Conservation (phyloP, 2,113 vertebrate species). For the Dicrurus megarhynchus region DNA sequence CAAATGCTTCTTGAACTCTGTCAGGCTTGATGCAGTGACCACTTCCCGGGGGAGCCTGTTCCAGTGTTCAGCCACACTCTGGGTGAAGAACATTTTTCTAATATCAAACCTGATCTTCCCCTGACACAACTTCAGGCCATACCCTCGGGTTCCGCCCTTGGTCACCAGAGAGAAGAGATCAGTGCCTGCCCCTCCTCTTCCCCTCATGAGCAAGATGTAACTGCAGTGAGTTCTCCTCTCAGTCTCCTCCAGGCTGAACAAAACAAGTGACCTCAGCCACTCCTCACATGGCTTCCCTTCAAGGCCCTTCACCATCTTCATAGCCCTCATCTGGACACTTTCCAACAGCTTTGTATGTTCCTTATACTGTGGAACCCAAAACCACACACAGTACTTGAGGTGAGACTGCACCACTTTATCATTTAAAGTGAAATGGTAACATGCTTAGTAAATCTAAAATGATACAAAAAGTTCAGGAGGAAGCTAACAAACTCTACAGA, state of each 20-base stretch:
- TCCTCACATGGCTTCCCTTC: not conserved
- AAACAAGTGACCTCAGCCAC: not conserved
- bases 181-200: not conserved
- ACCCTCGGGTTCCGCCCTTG: no score
- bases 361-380: not conserved
- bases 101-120: not conserved
- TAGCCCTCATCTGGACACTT: not conserved
- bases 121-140: not conserved
- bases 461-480: not conserved
- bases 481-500: not conserved
- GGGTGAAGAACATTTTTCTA: not conserved
- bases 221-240: not conserved
- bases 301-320: not conserved
- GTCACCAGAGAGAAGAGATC: not conserved
- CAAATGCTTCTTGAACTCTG: not conserved
- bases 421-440: not conserved
- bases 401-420: not conserved
- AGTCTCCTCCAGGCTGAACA: not conserved
- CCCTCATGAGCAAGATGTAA: accelerated
- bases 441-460: not conserved
- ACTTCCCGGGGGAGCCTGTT: not conserved
- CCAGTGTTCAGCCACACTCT: not conserved
- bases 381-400: not conserved
- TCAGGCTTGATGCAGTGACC: not conserved
- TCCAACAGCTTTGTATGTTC: not conserved